Evolutionary conservation across 2,113 vertebrate genomes (phyloP).

Genomic region (Coreoperca whiteheadi): DNA sequence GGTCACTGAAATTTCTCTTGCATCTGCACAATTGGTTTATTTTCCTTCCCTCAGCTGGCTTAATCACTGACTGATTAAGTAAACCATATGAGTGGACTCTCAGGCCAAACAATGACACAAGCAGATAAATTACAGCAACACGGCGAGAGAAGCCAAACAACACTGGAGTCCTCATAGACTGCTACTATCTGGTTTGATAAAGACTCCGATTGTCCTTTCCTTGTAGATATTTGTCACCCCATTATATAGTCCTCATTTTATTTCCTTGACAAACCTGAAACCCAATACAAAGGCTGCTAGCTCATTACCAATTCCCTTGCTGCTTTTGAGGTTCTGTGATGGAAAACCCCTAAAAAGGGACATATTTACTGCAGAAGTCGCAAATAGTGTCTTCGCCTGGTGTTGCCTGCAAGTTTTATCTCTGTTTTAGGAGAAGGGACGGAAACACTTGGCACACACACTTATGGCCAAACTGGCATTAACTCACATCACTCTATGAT

Average conservation of each 20-base stretch:
- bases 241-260: conserved; percentile 46
- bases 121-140: conserved; percentile 59
- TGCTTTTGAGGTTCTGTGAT: conserved; percentile 35
- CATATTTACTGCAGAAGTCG: conserved; percentile 40
- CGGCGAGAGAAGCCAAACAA: conserved; percentile 40
- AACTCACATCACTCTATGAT: conserved; percentile 28
- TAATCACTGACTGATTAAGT: conserved; percentile 61
- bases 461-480: too few relatives aligned
- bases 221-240: conserved; percentile 44
- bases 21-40: conserved; percentile 31
- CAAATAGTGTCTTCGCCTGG: conserved; percentile 12
- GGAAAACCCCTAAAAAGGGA: conserved; percentile 53
- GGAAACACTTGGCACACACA: not conserved
- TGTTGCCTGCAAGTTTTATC: conserved; percentile 35
- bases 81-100: conserved; percentile 49
- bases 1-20: conserved; percentile 11
- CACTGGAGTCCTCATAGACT: conserved; percentile 13
- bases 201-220: conserved; percentile 43
- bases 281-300: conserved; percentile 52
- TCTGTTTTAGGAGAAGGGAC: conserved; percentile 17
- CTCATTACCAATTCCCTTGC: conserved; percentile 57
- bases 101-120: conserved; percentile 51
- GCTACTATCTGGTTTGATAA: conserved; percentile 28
- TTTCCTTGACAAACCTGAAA: conserved; percentile 44
- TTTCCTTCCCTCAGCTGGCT: conserved; percentile 24